Evolutionary conservation across 2,113 vertebrate species (phyloP).

Genomic region (Oceanites oceanicus): DNA sequence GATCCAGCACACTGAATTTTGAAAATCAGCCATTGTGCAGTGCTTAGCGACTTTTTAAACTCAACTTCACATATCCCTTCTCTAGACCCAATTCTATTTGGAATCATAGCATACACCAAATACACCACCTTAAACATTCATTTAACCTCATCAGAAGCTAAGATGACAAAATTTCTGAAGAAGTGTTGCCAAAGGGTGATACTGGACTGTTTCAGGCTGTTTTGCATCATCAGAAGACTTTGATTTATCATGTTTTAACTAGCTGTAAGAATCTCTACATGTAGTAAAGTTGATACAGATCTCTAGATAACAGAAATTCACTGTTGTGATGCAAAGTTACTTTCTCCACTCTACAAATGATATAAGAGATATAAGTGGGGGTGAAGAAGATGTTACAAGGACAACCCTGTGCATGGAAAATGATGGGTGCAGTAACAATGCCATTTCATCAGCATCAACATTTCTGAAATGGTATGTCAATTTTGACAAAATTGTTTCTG

Average conservation of each 20-base stretch:
- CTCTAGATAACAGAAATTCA: not conserved
- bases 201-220: not conserved
- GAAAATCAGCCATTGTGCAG: not conserved
- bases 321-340: not conserved
- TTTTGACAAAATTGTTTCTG: not conserved
- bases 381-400: not conserved
- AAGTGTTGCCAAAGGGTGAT: not conserved
- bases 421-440: not conserved
- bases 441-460: not conserved
- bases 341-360: not conserved
- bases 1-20: not conserved
- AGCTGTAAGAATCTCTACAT: not conserved
- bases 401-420: not conserved
- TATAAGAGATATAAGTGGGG: not conserved
- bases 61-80: not conserved
- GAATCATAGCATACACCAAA: not conserved
- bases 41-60: not conserved
- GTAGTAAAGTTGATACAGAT: not conserved
- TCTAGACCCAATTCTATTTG: not conserved
- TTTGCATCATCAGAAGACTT: not conserved
- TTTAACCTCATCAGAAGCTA: not conserved
- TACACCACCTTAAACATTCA: not conserved
- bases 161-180: not conserved
- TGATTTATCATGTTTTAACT: not conserved
- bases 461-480: not conserved